Base-by-base conservation (phyloP, 2,888 invertebrate species). In the Stenoptilia bipunctidactyla region DNA sequence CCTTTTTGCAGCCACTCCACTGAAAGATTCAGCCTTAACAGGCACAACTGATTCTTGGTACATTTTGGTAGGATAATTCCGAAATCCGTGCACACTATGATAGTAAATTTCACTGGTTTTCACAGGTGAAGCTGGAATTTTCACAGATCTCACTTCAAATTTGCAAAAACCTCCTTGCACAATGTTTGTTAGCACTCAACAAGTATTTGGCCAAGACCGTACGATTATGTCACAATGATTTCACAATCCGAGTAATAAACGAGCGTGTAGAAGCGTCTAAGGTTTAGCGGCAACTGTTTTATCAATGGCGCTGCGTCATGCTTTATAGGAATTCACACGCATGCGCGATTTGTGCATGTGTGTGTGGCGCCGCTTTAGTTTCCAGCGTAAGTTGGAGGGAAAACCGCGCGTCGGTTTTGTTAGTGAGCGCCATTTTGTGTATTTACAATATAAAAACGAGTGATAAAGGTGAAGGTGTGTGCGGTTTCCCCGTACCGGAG, bases 1-100 rank as follows among this genome's bases (percentile, higher is more conserved):
- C 83, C 82, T 79, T 70, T 82, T 83, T 45, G 80, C 76, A 45
- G 69, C 75, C 53, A 82, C 67, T 43, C 73, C 76, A 49, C 82
- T 83, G 75, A 83, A 83, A 10, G 65, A 66, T 52, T 82, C 83
- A 42, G 74, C 55, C 58, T 80, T 80, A 13, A 79, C 68, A n/a
- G 82, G 69, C 46, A 82, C 70, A 47, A 82, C 71, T 46, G 76
- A 64, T 42, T 82, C 75, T 58, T 77, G 68, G 67, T 69, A 82
- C 82, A 83, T 83, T 40, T 69, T 80, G 49, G 48, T 61, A 36
- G 61, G 30, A n/a, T 9, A n/a, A 8, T 30, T 30, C 30, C 30
- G 2, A 10, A n/a, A n/a, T 30, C 12, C 12, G n/a, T n/a, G 9
- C 4, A 51, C n/a, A 40, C 2, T 25, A 3, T 9, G 30, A n/a